These are phyloP conservation scores for Ormyrus labotus DNA, from an alignment of 2,888 invertebrate genomes.

Conservation along the genomic window DNA sequence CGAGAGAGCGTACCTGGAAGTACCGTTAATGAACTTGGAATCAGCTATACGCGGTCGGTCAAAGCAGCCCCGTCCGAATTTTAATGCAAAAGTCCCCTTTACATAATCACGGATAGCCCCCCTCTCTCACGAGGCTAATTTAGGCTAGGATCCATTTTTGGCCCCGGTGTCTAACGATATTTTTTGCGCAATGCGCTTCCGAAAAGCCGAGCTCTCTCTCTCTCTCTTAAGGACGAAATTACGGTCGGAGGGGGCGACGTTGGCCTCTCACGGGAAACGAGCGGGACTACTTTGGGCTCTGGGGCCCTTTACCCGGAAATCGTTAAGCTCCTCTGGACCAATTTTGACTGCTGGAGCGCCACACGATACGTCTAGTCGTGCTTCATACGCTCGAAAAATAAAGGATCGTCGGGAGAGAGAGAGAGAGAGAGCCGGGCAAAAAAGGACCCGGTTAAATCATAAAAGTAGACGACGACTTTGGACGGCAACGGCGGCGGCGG, in stretches of 20 bases:
- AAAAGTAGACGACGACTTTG: constrained; percentile 61
- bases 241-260: constrained; percentile 13
- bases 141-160: no score
- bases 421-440: constrained; percentile 38
- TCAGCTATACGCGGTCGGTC: neutral
- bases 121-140: no score
- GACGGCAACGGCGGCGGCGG: constrained; percentile 59
- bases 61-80: neutral
- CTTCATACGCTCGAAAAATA: constrained; percentile 26
- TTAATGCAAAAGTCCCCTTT: no score
- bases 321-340: constrained; percentile 63
- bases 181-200: constrained; percentile 60
- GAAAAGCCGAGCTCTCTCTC: constrained; percentile 46
- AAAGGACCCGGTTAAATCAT: constrained; percentile 48
- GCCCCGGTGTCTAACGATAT: constrained; percentile 46
- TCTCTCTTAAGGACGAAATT: constrained; percentile 57
- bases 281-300: constrained; percentile 6
- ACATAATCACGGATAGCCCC: no score
- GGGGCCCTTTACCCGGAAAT: constrained; percentile 68
- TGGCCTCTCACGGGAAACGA: constrained; percentile 11
- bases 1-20: neutral
- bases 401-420: constrained; percentile 24
- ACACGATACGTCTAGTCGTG: constrained; percentile 47
- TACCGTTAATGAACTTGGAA: constrained; percentile 14
- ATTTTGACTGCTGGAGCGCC: constrained; percentile 60